Evolutionary conservation across 2,113 vertebrate species (phyloP).

Genomic region (Gnathonemus echidnorhynchus): DNA sequence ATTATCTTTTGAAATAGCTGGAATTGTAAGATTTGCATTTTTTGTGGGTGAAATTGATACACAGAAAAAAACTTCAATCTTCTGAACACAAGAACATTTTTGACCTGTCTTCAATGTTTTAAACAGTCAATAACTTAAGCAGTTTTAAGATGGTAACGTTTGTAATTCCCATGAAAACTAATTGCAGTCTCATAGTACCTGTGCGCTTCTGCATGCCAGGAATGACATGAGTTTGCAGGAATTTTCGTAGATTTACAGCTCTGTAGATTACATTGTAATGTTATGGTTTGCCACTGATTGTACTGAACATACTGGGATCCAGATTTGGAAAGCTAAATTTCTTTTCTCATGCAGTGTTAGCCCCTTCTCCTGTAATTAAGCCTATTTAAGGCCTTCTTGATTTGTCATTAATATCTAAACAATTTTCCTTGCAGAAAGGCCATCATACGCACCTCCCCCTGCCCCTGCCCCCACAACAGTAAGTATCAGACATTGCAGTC

Average conservation of each 20-base stretch:
- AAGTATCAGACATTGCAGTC: constrained; percentile 59
- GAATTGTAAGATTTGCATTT: neutral
- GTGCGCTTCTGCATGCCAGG: neutral
- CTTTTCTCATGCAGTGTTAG: neutral
- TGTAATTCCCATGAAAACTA: neutral
- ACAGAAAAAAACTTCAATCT: neutral
- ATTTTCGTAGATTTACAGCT: neutral
- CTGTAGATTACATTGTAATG: neutral
- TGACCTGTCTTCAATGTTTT: neutral
- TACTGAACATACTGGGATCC: neutral
- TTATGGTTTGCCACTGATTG: neutral
- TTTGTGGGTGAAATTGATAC: neutral
- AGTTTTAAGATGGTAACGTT: neutral
- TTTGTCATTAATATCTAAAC: constrained; percentile 14
- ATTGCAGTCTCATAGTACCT: neutral
- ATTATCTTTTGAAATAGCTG: neutral
- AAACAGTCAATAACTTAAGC: neutral
- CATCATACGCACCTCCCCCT: constrained; percentile 92
- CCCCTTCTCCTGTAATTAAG: neutral
- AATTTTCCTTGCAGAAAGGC: constrained; percentile 73
- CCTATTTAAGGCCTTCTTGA: neutral
- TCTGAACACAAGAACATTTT: neutral
- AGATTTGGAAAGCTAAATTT: neutral
- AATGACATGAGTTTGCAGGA: neutral
- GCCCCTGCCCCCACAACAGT: constrained; percentile 93